These are phyloP conservation scores for Thamnophis sirtalis DNA, from an alignment of 2,113 vertebrate genomes.

Conservation along the genomic window DNA sequence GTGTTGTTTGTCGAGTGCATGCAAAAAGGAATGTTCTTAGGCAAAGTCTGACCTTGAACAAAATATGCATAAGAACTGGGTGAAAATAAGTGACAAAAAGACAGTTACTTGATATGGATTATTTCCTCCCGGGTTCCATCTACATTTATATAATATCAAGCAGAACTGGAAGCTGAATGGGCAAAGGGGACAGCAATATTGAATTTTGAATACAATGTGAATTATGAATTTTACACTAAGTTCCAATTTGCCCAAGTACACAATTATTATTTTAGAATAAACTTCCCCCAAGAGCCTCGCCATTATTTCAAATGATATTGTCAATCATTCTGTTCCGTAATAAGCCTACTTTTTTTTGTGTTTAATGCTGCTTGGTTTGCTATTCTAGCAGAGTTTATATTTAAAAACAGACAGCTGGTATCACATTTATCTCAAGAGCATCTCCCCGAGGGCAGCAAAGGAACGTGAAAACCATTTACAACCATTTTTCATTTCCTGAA, in stretches of 20 bases:
- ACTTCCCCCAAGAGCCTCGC: conserved; percentile 43
- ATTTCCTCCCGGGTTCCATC: not conserved
- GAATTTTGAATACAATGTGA: conserved; percentile 22
- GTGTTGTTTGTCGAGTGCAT: not conserved
- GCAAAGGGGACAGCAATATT: not conserved
- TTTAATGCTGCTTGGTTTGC: conserved; percentile 41
- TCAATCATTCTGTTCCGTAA: conserved; percentile 59
- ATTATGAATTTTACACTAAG: conserved; percentile 33
- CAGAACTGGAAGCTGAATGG: not conserved
- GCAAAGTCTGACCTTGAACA: conserved; percentile 19
- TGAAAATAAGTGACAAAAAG: conserved; percentile 17
- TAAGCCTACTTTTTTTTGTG: conserved; percentile 54
- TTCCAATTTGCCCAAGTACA: conserved; percentile 29
- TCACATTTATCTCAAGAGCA: conserved; percentile 59
- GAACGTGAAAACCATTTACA: conserved; percentile 57
- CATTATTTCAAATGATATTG: conserved; percentile 58
- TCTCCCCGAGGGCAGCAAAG: conserved; percentile 51
- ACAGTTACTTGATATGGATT: conserved; percentile 23
- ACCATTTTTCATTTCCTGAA: conserved; percentile 50
- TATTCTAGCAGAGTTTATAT: conserved; percentile 52
- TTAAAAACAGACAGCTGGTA: conserved; percentile 58
- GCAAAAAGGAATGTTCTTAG: not conserved
- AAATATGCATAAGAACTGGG: not conserved
- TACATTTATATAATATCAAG: not conserved
- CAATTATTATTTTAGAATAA: conserved; percentile 51